Conservation (phyloP, 2,797 vertebrate species). For the Cossypha dichroa region DNA sequence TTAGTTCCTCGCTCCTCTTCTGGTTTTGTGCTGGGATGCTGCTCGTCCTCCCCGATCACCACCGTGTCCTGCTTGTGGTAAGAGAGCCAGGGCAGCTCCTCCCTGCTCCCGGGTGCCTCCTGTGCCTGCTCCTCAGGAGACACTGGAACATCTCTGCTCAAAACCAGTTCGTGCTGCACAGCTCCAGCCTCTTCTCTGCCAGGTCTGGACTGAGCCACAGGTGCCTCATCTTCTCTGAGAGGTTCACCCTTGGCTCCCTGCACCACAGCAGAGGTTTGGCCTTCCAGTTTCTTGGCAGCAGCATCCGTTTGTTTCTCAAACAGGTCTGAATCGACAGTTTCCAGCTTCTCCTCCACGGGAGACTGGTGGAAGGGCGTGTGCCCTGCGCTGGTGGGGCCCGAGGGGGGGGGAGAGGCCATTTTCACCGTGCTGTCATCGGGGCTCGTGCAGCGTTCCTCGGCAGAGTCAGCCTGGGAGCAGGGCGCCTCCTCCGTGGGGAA, state of each 20-base stretch:
- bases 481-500: constrained; percentile 44
- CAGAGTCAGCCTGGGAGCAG: constrained; percentile 69
- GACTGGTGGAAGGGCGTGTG: constrained; percentile 93
- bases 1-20: constrained; percentile 30
- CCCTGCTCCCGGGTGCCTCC: not conserved
- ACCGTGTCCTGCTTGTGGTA: constrained; percentile 66
- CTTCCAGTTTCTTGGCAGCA: constrained; percentile 52
- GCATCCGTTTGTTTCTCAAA: constrained; percentile 67
- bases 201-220: not conserved
- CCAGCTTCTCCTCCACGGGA: constrained; percentile 89
- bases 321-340: constrained; percentile 73
- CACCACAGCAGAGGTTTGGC: constrained; percentile 9
- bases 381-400: constrained; percentile 90
- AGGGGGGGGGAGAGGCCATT: constrained; percentile 92
- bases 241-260: constrained; percentile 19
- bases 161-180: not conserved
- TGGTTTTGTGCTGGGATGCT: constrained; percentile 1
- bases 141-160: not conserved
- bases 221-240: not conserved
- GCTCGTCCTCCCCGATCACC: constrained; percentile 13
- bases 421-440: constrained; percentile 96
- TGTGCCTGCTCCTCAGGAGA: not conserved
- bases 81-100: constrained; percentile 56
- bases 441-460: constrained; percentile 90
- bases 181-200: not conserved